Evolutionary conservation across 1,140 invertebrate species (phyloP), one percentile per base, ranked within the genome.

Genomic region (Sycobia sp.): DNA sequence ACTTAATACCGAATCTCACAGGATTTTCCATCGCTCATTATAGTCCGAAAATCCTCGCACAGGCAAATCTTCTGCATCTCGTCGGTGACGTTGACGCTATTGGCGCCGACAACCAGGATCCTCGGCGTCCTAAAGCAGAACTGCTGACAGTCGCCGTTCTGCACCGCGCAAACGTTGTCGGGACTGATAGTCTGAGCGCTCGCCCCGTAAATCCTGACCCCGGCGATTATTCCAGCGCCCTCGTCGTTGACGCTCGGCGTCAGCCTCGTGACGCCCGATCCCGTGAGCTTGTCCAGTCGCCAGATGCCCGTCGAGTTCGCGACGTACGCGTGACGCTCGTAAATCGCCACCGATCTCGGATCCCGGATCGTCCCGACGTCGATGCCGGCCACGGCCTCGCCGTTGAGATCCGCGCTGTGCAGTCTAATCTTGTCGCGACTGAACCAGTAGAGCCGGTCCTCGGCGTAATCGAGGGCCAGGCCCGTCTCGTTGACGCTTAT

Each of bases 81-180:
- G 14, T 22, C 58, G 10, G 58, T 61, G 1, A 43, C 16, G 4
- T 43, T 32, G 14, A 61, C 18, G 1, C 1, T 9, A 5, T 43
- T 51, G 0, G 27, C 13, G 7, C 27, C 27, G 34, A 23, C 44
- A 18, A 44, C 20, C 1, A 61, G 18, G 3, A 27, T 38, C 49
- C 23, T 39, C 1, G 47, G 58, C 10, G 2, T 22, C 2, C 47
- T n/a, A 3, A 61, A 34, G 11, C 58, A 61, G 5, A 61, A 61
- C 20, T 61, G 47, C 16, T 61, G 23, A 14, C 58, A 61, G 5
- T 44, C 23, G 2, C 58, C 58, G n/a, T 61, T 61, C n/a, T 51
- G 11, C 7, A 53, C 10, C 1, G 27, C 36, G 10, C 58, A 61
- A 5, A 16, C 36, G 43, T 51, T 53, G 4, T 50, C 18, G 3